A percentile compares a stretch with the other conserved stretches of the same genome.
phyloP scores from a whole-genome alignment of 2,113 vertebrate genomes.

The Chionis minor region DNA sequence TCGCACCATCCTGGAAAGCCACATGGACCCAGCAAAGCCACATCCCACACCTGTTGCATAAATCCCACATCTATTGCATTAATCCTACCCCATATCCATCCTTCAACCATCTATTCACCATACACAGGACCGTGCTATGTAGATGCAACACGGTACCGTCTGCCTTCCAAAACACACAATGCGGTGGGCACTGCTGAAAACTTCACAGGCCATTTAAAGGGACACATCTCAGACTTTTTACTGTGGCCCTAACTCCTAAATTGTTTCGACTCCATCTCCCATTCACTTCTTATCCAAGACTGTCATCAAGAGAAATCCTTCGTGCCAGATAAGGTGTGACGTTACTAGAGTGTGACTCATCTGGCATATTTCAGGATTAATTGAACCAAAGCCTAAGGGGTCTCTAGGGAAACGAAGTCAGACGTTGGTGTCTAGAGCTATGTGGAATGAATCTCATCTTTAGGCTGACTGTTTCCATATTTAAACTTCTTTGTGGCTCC shows the following conservation, averaged over 20 bases:
- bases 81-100: fast-evolving
- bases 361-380: not conserved
- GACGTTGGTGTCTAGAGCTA: not conserved
- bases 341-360: not conserved
- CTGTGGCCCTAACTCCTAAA: not conserved
- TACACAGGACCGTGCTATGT: not conserved
- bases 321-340: not conserved
- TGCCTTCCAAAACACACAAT: not conserved
- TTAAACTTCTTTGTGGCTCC: not conserved
- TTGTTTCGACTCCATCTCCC: not conserved
- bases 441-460: not conserved
- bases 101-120: not conserved
- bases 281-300: fast-evolving
- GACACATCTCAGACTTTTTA: not conserved
- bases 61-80: fast-evolving
- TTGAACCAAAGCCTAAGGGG: not conserved
- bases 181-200: not conserved
- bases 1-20: not conserved
- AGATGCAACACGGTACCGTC: not conserved
- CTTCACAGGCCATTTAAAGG: not conserved
- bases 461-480: not conserved
- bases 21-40: not conserved
- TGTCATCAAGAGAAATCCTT: not conserved
- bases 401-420: not conserved
- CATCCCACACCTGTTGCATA: not conserved